These are phyloP conservation scores for Rynchops niger DNA, from an alignment of 2,113 vertebrate genomes.

Conservation along the genomic window DNA sequence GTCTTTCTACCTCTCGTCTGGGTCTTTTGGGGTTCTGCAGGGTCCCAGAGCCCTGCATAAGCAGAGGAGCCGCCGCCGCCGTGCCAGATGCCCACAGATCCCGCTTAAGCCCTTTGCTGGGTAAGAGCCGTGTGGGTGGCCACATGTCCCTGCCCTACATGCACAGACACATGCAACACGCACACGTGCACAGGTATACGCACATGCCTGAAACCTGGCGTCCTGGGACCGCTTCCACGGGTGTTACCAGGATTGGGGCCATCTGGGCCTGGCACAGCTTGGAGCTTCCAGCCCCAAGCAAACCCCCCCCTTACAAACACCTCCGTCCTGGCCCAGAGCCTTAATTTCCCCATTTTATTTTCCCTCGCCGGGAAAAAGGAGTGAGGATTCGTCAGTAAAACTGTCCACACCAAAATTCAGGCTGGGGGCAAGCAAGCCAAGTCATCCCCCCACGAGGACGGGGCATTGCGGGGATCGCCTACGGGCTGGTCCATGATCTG, in stretches of 20 bases:
- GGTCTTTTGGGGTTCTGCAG: not conserved
- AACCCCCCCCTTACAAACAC: rapidly evolving
- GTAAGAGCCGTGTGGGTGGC: not conserved
- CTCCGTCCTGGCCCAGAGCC: not conserved
- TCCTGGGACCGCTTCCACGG: not conserved
- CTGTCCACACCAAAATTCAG: rapidly evolving
- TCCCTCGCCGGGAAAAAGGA: not conserved
- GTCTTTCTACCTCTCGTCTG: rapidly evolving
- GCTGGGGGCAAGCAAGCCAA: not conserved
- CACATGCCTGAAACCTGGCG: not conserved
- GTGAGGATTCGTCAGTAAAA: not conserved
- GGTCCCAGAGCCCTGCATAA: not conserved
- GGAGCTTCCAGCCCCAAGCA: not conserved
- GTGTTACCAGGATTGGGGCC: not conserved
- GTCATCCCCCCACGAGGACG: rapidly evolving
- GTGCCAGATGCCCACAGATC: not conserved
- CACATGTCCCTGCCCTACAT: not conserved
- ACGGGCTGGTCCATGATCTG: not conserved
- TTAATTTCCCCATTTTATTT: not conserved
- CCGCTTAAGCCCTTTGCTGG: not conserved
- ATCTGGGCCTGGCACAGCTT: not conserved
- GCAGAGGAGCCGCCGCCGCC: rapidly evolving
- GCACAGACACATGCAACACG: not conserved
- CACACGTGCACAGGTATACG: not conserved
- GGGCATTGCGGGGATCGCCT: rapidly evolving